These are phyloP conservation scores for Ganaspis brasiliensis DNA, from an alignment of 2,888 invertebrate species.

Conservation along the genomic window DNA sequence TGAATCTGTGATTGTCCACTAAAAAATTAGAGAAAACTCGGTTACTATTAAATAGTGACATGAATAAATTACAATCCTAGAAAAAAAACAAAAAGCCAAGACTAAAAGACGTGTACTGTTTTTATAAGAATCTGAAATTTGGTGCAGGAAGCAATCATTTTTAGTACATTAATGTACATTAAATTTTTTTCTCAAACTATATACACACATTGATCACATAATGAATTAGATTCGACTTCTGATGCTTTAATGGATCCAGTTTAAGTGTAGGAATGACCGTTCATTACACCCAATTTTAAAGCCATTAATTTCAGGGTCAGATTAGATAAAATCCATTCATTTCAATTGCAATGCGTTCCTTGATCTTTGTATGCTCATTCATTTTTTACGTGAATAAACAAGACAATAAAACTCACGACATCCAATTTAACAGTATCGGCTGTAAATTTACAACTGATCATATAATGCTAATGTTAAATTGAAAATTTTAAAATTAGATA, in stretches of 20 bases:
- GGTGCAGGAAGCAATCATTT: too few species aligned
- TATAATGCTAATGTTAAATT: too few species aligned
- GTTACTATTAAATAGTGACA: too few species aligned
- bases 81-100: too few species aligned
- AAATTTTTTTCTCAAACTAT: not conserved
- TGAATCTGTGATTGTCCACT: too few species aligned
- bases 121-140: too few species aligned
- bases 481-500: too few species aligned
- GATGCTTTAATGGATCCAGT: not conserved
- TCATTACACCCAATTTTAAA: constrained; percentile 19
- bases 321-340: constrained; percentile 18
- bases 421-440: not conserved
- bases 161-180: too few species aligned
- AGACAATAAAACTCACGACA: not conserved
- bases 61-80: too few species aligned
- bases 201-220: not conserved
- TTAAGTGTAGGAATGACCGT: not conserved
- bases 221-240: not conserved
- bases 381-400: not conserved
- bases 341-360: constrained; percentile 6
- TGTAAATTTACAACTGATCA: too few species aligned
- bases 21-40: too few species aligned
- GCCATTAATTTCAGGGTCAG: constrained; percentile 16
- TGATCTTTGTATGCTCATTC: constrained; percentile 1
- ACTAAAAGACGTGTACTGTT: too few species aligned